A percentile compares a stretch with the other conserved stretches of the same genome.
Evolutionary conservation across 35 echinoderm and acorn worm genomes (phyloP).

Genomic region (Stichopus chloronotus): DNA sequence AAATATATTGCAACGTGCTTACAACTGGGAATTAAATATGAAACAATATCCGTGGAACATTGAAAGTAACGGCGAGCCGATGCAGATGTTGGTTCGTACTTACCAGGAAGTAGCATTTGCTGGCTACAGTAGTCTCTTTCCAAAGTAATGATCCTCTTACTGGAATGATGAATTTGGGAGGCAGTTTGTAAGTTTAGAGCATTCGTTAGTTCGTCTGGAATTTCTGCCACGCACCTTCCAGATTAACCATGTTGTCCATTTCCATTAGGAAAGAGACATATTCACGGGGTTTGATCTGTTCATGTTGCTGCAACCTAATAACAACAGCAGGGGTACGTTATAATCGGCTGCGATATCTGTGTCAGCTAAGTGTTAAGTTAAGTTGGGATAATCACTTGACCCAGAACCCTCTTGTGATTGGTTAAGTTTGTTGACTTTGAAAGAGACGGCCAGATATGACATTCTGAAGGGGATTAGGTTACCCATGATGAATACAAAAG

Average conservation of each 20-base stretch:
- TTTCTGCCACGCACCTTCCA: background rate
- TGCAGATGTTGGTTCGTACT: too few relatives aligned
- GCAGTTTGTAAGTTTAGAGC: too few relatives aligned
- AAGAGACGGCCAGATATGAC: conserved; percentile 31
- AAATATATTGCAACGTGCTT: too few relatives aligned
- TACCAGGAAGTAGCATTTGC: too few relatives aligned
- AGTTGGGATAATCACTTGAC: conserved; percentile 28
- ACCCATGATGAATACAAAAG: background rate
- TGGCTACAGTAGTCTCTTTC: too few relatives aligned
- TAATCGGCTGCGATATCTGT: conserved; percentile 2
- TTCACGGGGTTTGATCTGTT: background rate
- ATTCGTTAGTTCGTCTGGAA: background rate
- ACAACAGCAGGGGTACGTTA: conserved; percentile 37
- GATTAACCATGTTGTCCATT: background rate
- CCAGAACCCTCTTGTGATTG: background rate
- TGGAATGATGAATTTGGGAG: too few relatives aligned
- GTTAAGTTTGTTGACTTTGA: conserved; percentile 33
- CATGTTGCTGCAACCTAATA: conserved; percentile 21
- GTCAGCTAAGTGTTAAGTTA: conserved; percentile 40
- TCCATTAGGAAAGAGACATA: background rate
- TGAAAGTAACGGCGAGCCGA: too few relatives aligned
- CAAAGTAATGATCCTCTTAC: too few relatives aligned
- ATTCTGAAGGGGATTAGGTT: conserved; percentile 18
- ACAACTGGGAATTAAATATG: too few relatives aligned
- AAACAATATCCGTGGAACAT: too few relatives aligned